phyloP scores from a whole-genome alignment of 2,797 vertebrate species.

The Lagodon rhomboides region DNA sequence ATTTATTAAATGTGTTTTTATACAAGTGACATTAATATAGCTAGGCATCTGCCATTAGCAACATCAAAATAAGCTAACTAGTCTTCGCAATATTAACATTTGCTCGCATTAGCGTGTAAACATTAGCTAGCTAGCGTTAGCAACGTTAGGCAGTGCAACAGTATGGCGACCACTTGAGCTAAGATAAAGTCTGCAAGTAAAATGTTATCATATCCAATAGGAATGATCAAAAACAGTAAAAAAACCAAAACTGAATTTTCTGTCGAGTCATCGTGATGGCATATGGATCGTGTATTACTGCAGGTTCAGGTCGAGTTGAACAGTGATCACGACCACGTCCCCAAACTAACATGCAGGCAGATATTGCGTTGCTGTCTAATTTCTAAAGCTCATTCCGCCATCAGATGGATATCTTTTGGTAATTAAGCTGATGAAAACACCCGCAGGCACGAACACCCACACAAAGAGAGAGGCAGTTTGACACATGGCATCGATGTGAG shows the following conservation, averaged over 20 bases:
- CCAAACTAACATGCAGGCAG: conserved; percentile 45
- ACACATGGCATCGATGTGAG: conserved; percentile 9
- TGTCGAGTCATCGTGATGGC: neutral
- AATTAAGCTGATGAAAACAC: conserved; percentile 56
- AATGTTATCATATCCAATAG: neutral
- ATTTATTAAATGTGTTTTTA: too few species aligned
- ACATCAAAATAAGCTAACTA: too few species aligned
- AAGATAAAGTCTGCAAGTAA: neutral
- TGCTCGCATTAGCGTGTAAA: too few species aligned
- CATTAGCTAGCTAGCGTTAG: too few species aligned
- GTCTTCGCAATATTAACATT: too few species aligned
- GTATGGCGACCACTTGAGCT: too few species aligned
- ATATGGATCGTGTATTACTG: conserved; percentile 8
- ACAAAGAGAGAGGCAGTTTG: conserved; percentile 1
- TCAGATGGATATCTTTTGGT: conserved; percentile 62
- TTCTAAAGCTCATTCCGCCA: conserved; percentile 49
- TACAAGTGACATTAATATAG: too few species aligned
- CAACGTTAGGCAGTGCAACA: too few species aligned
- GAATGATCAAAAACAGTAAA: neutral
- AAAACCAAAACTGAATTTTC: neutral
- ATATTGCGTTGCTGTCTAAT: conserved; percentile 53
- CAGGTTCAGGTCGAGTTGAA: conserved; percentile 34
- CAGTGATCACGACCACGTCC: conserved; percentile 49
- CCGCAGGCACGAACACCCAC: conserved; percentile 14
- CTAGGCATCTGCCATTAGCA: too few species aligned